Conservation (phyloP, 2,888 invertebrate species). For the Ashinkailepas kermadecensis region DNA sequence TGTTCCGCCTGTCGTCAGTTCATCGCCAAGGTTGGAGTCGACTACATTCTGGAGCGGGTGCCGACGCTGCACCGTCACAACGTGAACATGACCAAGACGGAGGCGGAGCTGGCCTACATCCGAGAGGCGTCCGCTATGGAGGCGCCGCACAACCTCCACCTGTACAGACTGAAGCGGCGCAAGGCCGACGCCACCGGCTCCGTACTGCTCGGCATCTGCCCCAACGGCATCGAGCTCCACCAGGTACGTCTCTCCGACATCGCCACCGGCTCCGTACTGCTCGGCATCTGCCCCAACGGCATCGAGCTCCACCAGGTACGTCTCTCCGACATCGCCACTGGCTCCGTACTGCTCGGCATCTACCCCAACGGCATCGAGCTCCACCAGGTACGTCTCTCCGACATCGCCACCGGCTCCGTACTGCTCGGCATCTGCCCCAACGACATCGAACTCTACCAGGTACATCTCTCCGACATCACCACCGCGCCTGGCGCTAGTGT, state of each 20-base stretch:
- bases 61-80: constrained; percentile 75
- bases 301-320: no score
- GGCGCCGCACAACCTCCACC: constrained; percentile 79
- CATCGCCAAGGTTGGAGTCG: constrained; percentile 47
- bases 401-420: constrained; percentile 53
- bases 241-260: constrained; percentile 44
- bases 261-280: no score
- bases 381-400: no score
- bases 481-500: no score
- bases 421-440: constrained; percentile 86
- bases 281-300: constrained; percentile 86
- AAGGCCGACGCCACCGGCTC: constrained; percentile 47
- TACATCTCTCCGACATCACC: constrained; percentile 34
- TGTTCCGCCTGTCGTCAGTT: constrained; percentile 39
- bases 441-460: constrained; percentile 78
- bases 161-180: constrained; percentile 57
- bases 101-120: constrained; percentile 82
- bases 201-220: constrained; percentile 83
- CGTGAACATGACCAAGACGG: constrained; percentile 63
- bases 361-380: no score
- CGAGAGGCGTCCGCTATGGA: constrained; percentile 74
- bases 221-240: constrained; percentile 82
- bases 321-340: no score
- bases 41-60: constrained; percentile 50
- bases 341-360: no score